Percentiles rank a stretch among this genome's conserved stretches.
Conservation (phyloP, 2,888 invertebrate species). For the Acleris emargana region DNA sequence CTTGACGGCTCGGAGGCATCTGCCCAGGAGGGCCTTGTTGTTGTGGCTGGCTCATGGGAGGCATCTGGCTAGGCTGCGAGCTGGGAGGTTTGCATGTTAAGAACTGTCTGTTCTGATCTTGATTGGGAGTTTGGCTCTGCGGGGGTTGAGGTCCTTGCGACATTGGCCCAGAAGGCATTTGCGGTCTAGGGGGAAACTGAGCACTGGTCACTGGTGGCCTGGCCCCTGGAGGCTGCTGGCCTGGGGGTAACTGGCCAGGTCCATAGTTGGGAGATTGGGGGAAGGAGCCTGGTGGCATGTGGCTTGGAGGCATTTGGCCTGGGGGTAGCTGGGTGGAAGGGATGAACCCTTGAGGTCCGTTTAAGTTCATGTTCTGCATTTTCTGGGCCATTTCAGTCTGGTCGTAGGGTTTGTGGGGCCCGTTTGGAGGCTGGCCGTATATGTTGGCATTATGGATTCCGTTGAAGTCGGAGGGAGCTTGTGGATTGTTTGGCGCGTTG, state of each 20-base stretch:
- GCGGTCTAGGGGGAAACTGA: slow-evolving; percentile 10
- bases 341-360: slow-evolving; percentile 66
- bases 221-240: slow-evolving; percentile 59
- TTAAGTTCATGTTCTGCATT: slow-evolving; percentile 75
- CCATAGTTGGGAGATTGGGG: slow-evolving; percentile 59
- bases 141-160: slow-evolving; percentile 29
- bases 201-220: slow-evolving; percentile 37
- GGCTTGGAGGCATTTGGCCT: slow-evolving; percentile 59
- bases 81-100: slow-evolving; percentile 19
- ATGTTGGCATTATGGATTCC: slow-evolving; percentile 72
- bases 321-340: slow-evolving; percentile 67
- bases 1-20: slow-evolving; percentile 47
- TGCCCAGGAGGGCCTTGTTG: slow-evolving; percentile 43
- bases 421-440: slow-evolving; percentile 64
- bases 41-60: slow-evolving; percentile 41
- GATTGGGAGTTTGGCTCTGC: slow-evolving; percentile 36
- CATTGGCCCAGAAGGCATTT: slow-evolving; percentile 20
- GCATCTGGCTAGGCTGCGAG: slow-evolving; percentile 45
- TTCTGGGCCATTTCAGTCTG: slow-evolving; percentile 71
- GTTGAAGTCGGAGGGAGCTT: slow-evolving; percentile 66
- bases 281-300: slow-evolving; percentile 54
- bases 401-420: slow-evolving; percentile 57
- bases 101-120: slow-evolving; percentile 19
- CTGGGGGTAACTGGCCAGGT: slow-evolving; percentile 51
- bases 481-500: slow-evolving; percentile 70